Evolutionary conservation across 2,113 vertebrate genomes (phyloP).

Genomic region (Polyodon spathula): DNA sequence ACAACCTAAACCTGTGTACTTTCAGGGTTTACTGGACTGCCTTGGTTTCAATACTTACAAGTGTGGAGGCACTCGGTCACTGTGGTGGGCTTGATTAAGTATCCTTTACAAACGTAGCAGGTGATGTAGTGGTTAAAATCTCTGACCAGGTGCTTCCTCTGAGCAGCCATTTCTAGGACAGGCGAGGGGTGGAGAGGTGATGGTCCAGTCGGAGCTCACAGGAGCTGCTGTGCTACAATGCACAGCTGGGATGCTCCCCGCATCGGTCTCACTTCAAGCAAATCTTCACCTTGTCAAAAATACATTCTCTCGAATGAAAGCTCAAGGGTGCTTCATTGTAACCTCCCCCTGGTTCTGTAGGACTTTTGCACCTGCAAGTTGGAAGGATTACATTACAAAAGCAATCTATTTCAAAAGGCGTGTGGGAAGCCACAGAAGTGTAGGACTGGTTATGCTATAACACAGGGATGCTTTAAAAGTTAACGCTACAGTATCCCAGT

Average conservation of each 20-base stretch:
- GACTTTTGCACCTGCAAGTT: slow-evolving; percentile 9
- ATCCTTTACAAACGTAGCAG: slow-evolving; percentile 94
- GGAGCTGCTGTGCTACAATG: slow-evolving; percentile 27
- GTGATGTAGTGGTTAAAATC: slow-evolving; percentile 97
- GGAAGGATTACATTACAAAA: background rate
- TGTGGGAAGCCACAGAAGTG: background rate
- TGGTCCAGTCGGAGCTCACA: slow-evolving; percentile 24
- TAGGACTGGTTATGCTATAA: background rate
- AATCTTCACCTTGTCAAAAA: slow-evolving; percentile 16
- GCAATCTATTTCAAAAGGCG: background rate
- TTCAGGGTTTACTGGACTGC: background rate
- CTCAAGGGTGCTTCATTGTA: slow-evolving; percentile 20
- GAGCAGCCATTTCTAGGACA: slow-evolving; percentile 69
- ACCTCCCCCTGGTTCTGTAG: slow-evolving; percentile 5
- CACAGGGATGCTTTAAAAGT: too few relatives aligned
- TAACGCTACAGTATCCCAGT: too few relatives aligned
- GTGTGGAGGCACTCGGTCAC: slow-evolving; percentile 98
- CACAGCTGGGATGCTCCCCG: slow-evolving; percentile 38
- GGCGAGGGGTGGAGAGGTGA: slow-evolving; percentile 34
- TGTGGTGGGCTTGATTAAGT: slow-evolving; percentile 96
- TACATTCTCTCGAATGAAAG: slow-evolving; percentile 11
- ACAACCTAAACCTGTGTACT: too few relatives aligned
- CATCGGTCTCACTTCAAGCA: slow-evolving; percentile 44
- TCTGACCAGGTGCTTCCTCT: slow-evolving; percentile 84
- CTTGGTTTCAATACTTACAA: slow-evolving; percentile 65